These are phyloP conservation scores for Athrips mouffetella DNA, from an alignment of 2,888 invertebrate genomes.

Conservation along the genomic window DNA sequence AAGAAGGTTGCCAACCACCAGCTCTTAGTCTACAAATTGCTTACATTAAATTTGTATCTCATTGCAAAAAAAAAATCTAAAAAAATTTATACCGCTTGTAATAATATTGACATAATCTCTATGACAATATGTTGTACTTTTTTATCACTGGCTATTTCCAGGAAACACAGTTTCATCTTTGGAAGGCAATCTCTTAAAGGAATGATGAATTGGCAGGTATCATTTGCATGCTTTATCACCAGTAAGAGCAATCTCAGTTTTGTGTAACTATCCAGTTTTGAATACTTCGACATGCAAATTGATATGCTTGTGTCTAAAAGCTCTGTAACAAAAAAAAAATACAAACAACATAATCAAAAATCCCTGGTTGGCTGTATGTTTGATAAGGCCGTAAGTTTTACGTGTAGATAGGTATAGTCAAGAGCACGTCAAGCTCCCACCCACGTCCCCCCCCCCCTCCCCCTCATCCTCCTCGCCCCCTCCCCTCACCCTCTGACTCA, in stretches of 20 bases:
- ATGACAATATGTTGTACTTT: slow-evolving; percentile 61
- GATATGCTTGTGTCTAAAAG: slow-evolving; percentile 54
- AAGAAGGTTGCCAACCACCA: too few relatives aligned
- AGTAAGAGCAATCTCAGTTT: slow-evolving; percentile 62
- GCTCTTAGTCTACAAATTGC: too few relatives aligned
- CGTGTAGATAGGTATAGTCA: too few relatives aligned
- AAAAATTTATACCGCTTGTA: slow-evolving; percentile 51
- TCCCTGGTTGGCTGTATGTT: too few relatives aligned
- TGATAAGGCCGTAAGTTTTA: too few relatives aligned
- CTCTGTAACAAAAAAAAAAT: slow-evolving; percentile 49
- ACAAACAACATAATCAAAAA: too few relatives aligned
- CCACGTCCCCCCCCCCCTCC: too few relatives aligned
- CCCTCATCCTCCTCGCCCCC: too few relatives aligned
- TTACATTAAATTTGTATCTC: background rate
- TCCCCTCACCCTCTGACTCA: too few relatives aligned
- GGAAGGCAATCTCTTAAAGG: slow-evolving; percentile 53
- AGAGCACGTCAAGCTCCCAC: too few relatives aligned
- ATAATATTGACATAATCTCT: slow-evolving; percentile 50
- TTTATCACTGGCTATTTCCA: slow-evolving; percentile 47
- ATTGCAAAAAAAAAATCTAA: background rate
- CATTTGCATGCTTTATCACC: slow-evolving; percentile 62
- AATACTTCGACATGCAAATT: slow-evolving; percentile 42
- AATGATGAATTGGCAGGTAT: slow-evolving; percentile 55
- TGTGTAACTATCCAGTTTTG: slow-evolving; percentile 55
- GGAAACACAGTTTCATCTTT: slow-evolving; percentile 48